Percentiles rank a stretch among this genome's conserved stretches.
These are phyloP conservation scores for Otus scops DNA, from an alignment of 2,797 vertebrate species.

Conservation along the genomic window DNA sequence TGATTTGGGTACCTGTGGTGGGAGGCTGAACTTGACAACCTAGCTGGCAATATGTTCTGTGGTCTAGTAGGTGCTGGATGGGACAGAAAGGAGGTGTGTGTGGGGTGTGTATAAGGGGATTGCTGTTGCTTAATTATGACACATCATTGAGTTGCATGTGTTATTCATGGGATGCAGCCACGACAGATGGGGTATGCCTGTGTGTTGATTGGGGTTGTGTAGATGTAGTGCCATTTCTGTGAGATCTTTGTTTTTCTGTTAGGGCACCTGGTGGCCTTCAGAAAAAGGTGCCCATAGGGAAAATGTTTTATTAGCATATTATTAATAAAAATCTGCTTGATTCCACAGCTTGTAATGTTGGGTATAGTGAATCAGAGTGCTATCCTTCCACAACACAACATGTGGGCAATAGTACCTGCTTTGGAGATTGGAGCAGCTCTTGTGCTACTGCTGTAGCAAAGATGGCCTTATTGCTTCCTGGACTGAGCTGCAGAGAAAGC, in stretches of 20 bases:
- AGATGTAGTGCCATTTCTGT: not conserved
- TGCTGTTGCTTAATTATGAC: not conserved
- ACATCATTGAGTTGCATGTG: not conserved
- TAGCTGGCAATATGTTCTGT: not conserved
- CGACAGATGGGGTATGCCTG: not conserved
- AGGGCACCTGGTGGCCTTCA: not conserved
- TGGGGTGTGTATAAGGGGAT: not conserved
- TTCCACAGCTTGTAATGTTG: not conserved
- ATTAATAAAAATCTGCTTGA: not conserved
- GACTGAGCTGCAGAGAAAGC: conserved; percentile 87
- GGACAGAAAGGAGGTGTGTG: not conserved
- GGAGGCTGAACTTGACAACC: not conserved
- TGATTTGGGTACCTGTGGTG: not conserved
- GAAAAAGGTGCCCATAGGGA: not conserved
- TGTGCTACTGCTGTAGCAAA: conserved; percentile 85
- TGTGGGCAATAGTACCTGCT: conserved; percentile 76
- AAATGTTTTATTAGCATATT: not conserved
- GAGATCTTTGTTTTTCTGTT: not conserved
- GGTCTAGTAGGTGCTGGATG: not conserved
- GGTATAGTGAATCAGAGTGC: not conserved
- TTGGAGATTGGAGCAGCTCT: conserved; percentile 84
- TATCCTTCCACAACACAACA: not conserved
- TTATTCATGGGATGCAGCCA: not conserved
- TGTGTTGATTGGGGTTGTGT: not conserved
- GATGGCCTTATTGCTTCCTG: conserved; percentile 88